phyloP scores from a whole-genome alignment of 37 sponge, comb jelly and placozoan species.

The Theonella swinhoei region DNA sequence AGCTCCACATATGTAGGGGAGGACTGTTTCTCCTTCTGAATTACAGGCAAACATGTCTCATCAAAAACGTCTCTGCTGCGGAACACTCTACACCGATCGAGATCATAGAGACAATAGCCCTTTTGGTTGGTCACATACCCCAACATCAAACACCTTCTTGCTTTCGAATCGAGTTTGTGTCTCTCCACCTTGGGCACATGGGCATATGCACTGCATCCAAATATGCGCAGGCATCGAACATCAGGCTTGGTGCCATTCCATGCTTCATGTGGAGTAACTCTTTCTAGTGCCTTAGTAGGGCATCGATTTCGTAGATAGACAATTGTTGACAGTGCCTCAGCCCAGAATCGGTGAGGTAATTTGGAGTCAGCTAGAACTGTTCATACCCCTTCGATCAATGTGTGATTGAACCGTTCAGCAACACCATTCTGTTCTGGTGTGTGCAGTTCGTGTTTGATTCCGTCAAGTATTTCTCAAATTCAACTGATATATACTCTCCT shows the following conservation, averaged over 20 bases:
- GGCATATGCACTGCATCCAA: constrained; percentile 18
- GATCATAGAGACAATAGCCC: constrained; percentile 58
- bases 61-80: constrained; percentile 9
- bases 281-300: constrained; percentile 22
- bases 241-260: constrained; percentile 18
- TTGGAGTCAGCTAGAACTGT: constrained; percentile 36
- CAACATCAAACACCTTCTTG: constrained; percentile 26
- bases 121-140: too few relatives aligned
- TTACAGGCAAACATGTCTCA: not conserved
- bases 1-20: not conserved
- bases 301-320: constrained; percentile 37
- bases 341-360: too few relatives aligned
- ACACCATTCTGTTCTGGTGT: constrained; percentile 48
- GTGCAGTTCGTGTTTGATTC: too few relatives aligned
- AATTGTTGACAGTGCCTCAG: too few relatives aligned
- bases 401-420: too few relatives aligned
- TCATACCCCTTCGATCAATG: constrained; percentile 37
- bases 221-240: constrained; percentile 13
- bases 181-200: constrained; percentile 19
- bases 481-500: too few relatives aligned
- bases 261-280: constrained; percentile 31
- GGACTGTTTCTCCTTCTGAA: not conserved
- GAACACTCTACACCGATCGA: constrained; percentile 7
- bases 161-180: constrained; percentile 19
- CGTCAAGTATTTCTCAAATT: too few relatives aligned